Evolutionary conservation across 2,888 invertebrate species (phyloP).

Genomic region (Nephrotoma appendiculata): DNA sequence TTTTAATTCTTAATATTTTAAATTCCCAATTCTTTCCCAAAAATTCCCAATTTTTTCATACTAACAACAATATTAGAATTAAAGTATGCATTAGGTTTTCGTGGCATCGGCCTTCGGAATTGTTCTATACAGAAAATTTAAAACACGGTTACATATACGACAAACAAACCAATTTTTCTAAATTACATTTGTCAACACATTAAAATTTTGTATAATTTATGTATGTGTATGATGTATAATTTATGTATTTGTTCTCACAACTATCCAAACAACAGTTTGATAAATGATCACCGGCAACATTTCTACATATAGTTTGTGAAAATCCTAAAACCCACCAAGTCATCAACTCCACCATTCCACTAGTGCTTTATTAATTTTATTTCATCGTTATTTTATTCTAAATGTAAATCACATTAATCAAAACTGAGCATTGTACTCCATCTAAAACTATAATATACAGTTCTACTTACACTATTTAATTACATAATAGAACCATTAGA

Average conservation of each 20-base stretch:
- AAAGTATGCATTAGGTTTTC: too few relatives aligned
- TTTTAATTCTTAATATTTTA: too few relatives aligned
- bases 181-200: not conserved
- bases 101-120: too few relatives aligned
- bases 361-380: not conserved
- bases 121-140: too few relatives aligned
- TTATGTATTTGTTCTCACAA: not conserved
- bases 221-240: too few relatives aligned
- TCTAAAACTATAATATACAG: not conserved
- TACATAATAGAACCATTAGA: not conserved
- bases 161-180: not conserved
- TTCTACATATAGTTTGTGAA: not conserved
- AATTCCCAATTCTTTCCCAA: too few relatives aligned
- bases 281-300: not conserved
- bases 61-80: too few relatives aligned
- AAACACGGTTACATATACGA: not conserved
- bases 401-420: not conserved
- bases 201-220: not conserved
- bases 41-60: too few relatives aligned
- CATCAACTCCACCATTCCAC: not conserved
- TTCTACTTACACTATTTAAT: not conserved
- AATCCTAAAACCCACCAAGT: not conserved
- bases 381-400: not conserved
- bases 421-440: not conserved
- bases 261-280: not conserved